These are phyloP conservation scores for Vombatus ursinus DNA, from an alignment of 2,113 vertebrate species.

Conservation along the genomic window DNA sequence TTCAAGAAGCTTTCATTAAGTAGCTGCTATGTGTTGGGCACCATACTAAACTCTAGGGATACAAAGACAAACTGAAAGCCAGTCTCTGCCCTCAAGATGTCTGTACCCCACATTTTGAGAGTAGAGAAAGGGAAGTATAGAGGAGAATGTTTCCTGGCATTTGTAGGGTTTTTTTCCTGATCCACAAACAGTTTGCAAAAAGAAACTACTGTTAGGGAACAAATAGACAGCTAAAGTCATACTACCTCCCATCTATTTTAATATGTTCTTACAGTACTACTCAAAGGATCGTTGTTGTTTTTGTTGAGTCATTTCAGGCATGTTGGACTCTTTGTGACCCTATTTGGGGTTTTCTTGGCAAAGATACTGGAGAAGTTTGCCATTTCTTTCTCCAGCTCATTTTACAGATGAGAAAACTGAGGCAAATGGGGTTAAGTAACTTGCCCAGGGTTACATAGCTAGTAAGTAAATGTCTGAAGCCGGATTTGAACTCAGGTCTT, in stretches of 20 bases:
- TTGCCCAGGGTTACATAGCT: neutral
- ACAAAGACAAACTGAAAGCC: neutral
- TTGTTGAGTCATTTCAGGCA: neutral
- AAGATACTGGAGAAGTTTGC: neutral
- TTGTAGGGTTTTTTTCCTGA: neutral
- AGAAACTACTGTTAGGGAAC: neutral
- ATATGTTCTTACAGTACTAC: neutral
- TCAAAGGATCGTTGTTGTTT: neutral
- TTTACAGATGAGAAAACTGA: neutral
- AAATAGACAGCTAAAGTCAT: neutral
- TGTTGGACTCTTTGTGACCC: neutral
- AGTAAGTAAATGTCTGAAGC: too few species aligned
- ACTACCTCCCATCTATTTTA: neutral
- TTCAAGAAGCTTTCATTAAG: neutral
- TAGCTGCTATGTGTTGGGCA: neutral
- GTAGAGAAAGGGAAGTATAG: neutral
- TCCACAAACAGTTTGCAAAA: neutral
- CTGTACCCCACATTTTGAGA: neutral
- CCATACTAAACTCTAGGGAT: neutral
- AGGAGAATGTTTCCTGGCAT: neutral
- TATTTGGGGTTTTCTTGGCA: neutral
- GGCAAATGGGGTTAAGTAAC: neutral
- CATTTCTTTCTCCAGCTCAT: neutral
- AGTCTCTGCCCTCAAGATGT: neutral
- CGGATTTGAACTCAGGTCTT: too few species aligned